These are phyloP conservation scores for Creontiades dilutus DNA, from an alignment of 2,888 invertebrate genomes.

Conservation along the genomic window DNA sequence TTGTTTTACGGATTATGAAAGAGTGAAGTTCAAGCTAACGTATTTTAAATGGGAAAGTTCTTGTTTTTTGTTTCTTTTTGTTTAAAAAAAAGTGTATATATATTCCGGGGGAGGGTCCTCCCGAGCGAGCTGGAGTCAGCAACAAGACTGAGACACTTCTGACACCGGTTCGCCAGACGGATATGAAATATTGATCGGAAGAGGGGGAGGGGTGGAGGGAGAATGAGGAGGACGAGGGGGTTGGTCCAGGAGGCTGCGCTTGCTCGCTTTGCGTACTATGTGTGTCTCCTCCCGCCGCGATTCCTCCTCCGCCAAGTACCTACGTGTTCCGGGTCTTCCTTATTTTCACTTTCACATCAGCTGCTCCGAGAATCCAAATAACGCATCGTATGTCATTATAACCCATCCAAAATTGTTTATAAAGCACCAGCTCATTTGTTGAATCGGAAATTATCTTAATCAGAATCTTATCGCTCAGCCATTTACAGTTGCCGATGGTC, in stretches of 20 bases:
- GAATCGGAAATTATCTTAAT: no score
- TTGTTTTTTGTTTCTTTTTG: background rate
- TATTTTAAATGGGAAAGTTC: background rate
- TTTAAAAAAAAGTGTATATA: background rate
- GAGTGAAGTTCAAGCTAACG: background rate
- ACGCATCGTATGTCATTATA: no score
- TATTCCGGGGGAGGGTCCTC: background rate
- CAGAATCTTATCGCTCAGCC: no score
- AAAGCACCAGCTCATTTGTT: no score
- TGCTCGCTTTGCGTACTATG: conserved; percentile 66
- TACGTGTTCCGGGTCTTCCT: background rate
- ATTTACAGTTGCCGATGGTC: no score
- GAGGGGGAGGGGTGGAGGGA: conserved; percentile 26
- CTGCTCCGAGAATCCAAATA: background rate
- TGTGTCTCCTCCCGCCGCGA: conserved; percentile 19
- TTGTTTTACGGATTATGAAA: no score
- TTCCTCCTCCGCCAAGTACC: background rate
- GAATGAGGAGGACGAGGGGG: background rate
- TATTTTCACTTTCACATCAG: background rate
- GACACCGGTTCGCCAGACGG: conserved; percentile 65
- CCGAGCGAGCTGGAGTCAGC: conserved; percentile 56
- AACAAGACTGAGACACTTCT: conserved; percentile 68
- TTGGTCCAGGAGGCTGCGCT: conserved; percentile 59
- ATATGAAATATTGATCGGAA: conserved; percentile 73
- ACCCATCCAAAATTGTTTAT: no score